Evolutionary conservation across 2,797 vertebrate genomes (phyloP).

Genomic region (Knipowitschia caucasica): DNA sequence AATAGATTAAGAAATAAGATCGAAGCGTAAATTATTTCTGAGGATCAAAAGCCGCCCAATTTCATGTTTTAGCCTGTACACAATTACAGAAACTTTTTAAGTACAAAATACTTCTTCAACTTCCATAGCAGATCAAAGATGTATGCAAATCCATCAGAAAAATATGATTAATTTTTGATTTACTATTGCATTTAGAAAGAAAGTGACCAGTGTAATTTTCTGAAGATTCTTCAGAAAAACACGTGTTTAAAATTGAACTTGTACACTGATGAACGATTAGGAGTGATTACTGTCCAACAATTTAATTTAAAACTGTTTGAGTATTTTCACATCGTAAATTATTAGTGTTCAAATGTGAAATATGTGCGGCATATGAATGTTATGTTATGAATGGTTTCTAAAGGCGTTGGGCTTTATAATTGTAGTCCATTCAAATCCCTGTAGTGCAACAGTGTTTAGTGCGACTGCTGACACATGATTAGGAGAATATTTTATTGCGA

Average conservation of each 20-base stretch:
- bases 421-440: conserved; percentile 2
- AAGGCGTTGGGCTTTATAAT: not conserved
- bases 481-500: not conserved
- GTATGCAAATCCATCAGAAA: too few species aligned
- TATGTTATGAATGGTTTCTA: not conserved
- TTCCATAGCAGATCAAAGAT: too few species aligned
- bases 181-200: not conserved
- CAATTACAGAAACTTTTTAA: too few species aligned
- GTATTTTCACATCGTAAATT: not conserved
- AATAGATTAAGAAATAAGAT: too few species aligned
- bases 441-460: not conserved
- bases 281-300: not conserved
- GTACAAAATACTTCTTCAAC: too few species aligned
- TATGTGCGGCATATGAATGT: not conserved
- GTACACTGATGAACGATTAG: not conserved
- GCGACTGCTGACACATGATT: not conserved
- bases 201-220: not conserved
- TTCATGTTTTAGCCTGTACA: too few species aligned
- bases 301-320: not conserved
- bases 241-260: not conserved
- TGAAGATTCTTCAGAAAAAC: conserved; percentile 1
- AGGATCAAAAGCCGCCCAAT: too few species aligned
- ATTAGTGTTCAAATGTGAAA: not conserved
- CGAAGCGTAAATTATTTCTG: too few species aligned
- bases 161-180: too few species aligned